Evolutionary conservation across 1,140 invertebrate genomes (phyloP), one percentile per base, ranked within the genome.

Genomic region (Delia radicum): DNA sequence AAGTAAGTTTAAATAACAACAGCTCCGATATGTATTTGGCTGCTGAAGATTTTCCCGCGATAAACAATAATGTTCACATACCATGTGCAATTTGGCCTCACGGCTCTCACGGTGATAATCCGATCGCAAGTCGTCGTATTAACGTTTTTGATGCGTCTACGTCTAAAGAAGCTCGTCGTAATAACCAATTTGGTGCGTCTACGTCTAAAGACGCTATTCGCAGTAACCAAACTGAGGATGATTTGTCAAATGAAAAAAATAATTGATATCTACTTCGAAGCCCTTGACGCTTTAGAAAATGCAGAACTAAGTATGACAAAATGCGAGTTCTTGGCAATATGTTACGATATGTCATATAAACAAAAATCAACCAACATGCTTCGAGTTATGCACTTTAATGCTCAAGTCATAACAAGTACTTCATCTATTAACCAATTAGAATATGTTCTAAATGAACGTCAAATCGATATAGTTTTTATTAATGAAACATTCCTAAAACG

Each of bases 351-450:
- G 63, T 24, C 28, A 67, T 67, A 67, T 67, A 67, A 67, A 18
- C 10, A 67, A 31, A 3, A 31, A 31, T 31, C 28, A 1, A 6
- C n/a, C 5, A n/a, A 3, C 28, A 31, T 5, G 2, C 15, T 31
- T 31, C 28, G 18, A n/a, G 63, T 67, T 67, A 67, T 67, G 63
- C 63, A 67, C 0, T 67, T 28, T 28, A 67, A 67, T 8, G 63
- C 63, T 18, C 63, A 67, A 67, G 63, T 27, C 63, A 31, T 67
- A 67, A 67, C 28, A n/a, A n/a, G n/a, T n/a, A n/a, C n/a, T n/a
- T n/a, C n/a, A n/a, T n/a, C n/a, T n/a, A n/a, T n/a, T n/a, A n/a
- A n/a, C n/a, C n/a, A n/a, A n/a, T n/a, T n/a, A n/a, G n/a, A n/a
- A n/a, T n/a, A n/a, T n/a, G n/a, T n/a, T n/a, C n/a, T n/a, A n/a